phyloP scores from a whole-genome alignment of 2,888 invertebrate species.

The Drosophila prolongata region DNA sequence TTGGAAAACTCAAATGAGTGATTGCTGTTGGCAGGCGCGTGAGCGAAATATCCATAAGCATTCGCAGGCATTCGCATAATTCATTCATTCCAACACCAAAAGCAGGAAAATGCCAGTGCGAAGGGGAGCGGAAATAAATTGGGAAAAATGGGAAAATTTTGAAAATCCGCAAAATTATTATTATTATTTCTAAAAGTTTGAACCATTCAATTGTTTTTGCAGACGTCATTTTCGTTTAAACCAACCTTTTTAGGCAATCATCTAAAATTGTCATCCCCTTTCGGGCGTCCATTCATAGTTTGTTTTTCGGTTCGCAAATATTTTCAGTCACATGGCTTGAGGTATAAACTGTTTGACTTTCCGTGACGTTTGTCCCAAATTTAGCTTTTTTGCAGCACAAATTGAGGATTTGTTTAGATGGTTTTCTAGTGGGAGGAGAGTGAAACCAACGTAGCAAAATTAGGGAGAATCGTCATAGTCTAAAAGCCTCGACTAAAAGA shows the following conservation, averaged over 20 bases:
- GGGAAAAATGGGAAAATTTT: slow-evolving; percentile 1
- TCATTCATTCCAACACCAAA: slow-evolving; percentile 55
- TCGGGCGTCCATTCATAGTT: slow-evolving; percentile 8
- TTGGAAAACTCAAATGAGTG: slow-evolving; percentile 67
- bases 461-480: no score
- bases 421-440: slow-evolving; percentile 24
- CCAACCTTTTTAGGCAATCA: slow-evolving; percentile 4
- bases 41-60: slow-evolving; percentile 73
- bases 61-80: slow-evolving; percentile 55
- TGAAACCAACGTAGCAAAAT: slow-evolving; percentile 10
- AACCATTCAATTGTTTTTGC: not conserved
- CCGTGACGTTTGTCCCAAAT: slow-evolving; percentile 66
- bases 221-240: not conserved
- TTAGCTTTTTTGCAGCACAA: slow-evolving; percentile 37
- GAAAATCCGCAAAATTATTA: slow-evolving; percentile 10
- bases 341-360: slow-evolving; percentile 30
- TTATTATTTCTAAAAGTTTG: slow-evolving; percentile 6
- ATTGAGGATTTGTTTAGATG: slow-evolving; percentile 56
- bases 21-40: slow-evolving; percentile 73
- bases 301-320: slow-evolving; percentile 23
- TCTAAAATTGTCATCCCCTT: slow-evolving; percentile 7
- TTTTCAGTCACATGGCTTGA: slow-evolving; percentile 33
- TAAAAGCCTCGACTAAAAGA: no score
- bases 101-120: not conserved
- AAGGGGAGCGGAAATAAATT: not conserved